These are phyloP conservation scores for Linnaemya tessellans DNA, from an alignment of 2,888 invertebrate genomes.

Conservation along the genomic window DNA sequence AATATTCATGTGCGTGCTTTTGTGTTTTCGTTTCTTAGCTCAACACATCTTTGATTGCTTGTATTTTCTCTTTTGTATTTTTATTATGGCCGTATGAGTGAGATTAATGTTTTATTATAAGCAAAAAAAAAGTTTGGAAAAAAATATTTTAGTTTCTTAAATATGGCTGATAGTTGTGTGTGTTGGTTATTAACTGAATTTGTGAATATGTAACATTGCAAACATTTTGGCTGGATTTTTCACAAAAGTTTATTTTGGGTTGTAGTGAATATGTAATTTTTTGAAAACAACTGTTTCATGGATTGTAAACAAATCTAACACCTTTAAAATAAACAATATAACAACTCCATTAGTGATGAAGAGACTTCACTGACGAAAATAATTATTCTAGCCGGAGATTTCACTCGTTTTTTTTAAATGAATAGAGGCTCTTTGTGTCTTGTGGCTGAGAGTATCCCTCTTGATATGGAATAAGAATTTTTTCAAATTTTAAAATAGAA, in stretches of 20 bases:
- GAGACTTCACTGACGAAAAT: too few relatives aligned
- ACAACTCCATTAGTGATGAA: too few relatives aligned
- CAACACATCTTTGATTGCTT: constrained; percentile 31
- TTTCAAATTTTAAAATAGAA: too few relatives aligned
- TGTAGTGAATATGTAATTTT: not conserved
- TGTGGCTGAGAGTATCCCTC: too few relatives aligned
- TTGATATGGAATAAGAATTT: too few relatives aligned
- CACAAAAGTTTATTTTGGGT: not conserved
- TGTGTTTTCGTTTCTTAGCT: constrained; percentile 24
- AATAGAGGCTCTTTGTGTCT: too few relatives aligned
- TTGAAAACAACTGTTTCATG: too few relatives aligned
- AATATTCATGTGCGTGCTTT: constrained; percentile 30
- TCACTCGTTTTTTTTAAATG: too few relatives aligned
- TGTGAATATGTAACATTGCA: constrained; percentile 22
- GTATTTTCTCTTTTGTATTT: constrained; percentile 1
- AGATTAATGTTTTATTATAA: constrained; percentile 41
- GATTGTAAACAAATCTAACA: too few relatives aligned
- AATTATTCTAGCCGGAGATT: too few relatives aligned
- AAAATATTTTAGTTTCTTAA: constrained; percentile 5
- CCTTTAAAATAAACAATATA: too few relatives aligned
- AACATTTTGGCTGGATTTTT: not conserved
- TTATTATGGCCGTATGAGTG: not conserved
- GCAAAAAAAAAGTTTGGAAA: constrained; percentile 10
- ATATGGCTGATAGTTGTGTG: constrained; percentile 48
- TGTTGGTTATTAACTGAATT: constrained; percentile 40